These are phyloP conservation scores for Cyprinodon diabolis DNA, from an alignment of 2,797 vertebrate genomes.

Conservation along the genomic window DNA sequence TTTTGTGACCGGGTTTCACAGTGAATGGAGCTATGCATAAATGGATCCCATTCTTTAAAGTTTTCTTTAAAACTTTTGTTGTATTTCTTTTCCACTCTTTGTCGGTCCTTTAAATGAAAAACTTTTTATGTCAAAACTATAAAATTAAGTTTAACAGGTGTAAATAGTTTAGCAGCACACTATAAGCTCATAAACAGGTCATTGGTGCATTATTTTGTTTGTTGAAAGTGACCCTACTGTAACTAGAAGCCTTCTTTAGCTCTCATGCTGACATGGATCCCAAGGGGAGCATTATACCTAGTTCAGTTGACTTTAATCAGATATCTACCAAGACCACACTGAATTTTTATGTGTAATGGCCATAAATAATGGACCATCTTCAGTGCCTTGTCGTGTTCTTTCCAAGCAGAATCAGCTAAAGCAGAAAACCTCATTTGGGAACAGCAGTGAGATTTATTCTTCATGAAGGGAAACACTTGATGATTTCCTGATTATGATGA, in stretches of 20 bases:
- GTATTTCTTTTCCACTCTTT: not conserved
- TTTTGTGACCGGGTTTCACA: no score
- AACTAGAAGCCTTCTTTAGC: slow-evolving; percentile 28
- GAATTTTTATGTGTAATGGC: slow-evolving; percentile 61
- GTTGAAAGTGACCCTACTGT: slow-evolving; percentile 24
- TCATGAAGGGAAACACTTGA: not conserved
- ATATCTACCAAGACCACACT: slow-evolving; percentile 34
- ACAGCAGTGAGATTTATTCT: slow-evolving; percentile 4
- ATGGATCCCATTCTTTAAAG: not conserved
- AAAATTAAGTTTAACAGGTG: not conserved
- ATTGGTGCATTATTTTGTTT: slow-evolving; percentile 22
- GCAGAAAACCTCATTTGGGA: slow-evolving; percentile 39
- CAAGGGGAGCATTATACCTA: slow-evolving; percentile 31
- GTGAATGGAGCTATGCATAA: no score
- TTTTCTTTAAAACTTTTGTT: no score
- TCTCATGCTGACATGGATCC: slow-evolving; percentile 34
- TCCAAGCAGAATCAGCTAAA: slow-evolving; percentile 24
- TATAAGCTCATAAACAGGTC: not conserved
- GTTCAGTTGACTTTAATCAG: slow-evolving; percentile 48
- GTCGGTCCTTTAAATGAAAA: not conserved
- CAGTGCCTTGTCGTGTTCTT: slow-evolving; percentile 42
- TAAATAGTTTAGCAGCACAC: not conserved
- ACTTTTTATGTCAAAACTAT: no score
- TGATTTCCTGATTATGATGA: slow-evolving; percentile 12
- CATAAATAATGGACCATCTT: slow-evolving; percentile 61